Evolutionary conservation across 2,888 invertebrate species (phyloP).

Genomic region (Calameuta idolon): DNA sequence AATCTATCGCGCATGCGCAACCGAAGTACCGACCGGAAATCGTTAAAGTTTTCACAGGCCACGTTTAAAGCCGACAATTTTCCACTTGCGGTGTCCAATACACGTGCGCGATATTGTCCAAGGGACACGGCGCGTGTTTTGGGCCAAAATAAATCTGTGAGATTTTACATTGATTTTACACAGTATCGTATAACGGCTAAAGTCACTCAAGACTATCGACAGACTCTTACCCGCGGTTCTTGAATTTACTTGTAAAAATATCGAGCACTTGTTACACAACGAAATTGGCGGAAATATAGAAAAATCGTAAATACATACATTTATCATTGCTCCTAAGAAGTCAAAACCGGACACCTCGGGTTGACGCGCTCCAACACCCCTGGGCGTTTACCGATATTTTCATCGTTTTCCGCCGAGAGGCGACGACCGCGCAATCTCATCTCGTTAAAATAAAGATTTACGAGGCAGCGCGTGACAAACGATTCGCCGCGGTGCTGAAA

Average conservation of each 20-base stretch:
- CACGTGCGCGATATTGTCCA: neutral
- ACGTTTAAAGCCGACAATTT: constrained; percentile 26
- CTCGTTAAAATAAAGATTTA: neutral
- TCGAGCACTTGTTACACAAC: neutral
- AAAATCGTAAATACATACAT: neutral
- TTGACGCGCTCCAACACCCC: neutral
- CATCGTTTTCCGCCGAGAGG: neutral
- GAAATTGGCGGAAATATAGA: neutral
- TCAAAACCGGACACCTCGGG: neutral
- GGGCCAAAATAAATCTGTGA: neutral
- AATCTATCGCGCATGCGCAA: constrained; percentile 11
- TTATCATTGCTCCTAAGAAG: neutral
- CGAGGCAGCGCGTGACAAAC: neutral
- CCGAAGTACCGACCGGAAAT: constrained; percentile 31
- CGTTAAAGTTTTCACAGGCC: constrained; percentile 33
- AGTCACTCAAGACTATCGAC: neutral
- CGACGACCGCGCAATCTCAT: constrained; percentile 1
- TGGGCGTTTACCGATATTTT: neutral
- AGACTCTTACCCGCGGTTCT: neutral
- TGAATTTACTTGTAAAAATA: neutral
- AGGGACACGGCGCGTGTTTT: neutral
- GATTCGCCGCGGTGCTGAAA: neutral
- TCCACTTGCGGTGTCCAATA: constrained; percentile 6
- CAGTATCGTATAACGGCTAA: neutral
- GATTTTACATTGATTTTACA: neutral